phyloP scores from a whole-genome alignment of 2,797 vertebrate species.

The Fundulus diaphanus region DNA sequence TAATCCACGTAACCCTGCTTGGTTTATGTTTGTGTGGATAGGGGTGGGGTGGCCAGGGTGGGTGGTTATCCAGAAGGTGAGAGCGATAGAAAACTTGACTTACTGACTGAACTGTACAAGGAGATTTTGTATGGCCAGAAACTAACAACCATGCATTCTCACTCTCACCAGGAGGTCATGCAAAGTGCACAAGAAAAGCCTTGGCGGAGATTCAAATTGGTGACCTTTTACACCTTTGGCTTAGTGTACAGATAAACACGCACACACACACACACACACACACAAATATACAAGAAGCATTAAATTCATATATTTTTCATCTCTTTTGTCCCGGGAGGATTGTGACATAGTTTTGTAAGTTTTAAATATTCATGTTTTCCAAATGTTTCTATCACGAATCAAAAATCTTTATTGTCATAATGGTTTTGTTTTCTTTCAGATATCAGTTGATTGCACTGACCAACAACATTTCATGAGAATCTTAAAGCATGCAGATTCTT shows the following conservation, averaged over 20 bases:
- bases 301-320: no score
- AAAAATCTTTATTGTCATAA: no score
- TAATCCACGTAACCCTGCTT: constrained; percentile 47
- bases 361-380: no score
- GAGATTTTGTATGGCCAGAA: neutral
- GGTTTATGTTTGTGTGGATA: constrained; percentile 9
- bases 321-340: no score
- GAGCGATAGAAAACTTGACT: constrained; percentile 11
- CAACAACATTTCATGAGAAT: no score
- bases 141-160: neutral
- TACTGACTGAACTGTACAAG: constrained; percentile 41
- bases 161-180: neutral
- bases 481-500: no score
- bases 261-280: neutral
- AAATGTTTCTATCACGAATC: no score
- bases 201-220: neutral
- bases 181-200: neutral
- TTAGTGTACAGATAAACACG: neutral
- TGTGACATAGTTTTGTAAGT: no score
- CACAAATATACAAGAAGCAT: no score
- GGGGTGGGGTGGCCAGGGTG: constrained; percentile 14
- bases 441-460: no score
- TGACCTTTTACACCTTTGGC: neutral
- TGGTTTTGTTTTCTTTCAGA: no score
- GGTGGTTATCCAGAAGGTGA: constrained; percentile 10